Percentiles rank a stretch among this genome's conserved stretches.
phyloP scores from a whole-genome alignment of 2,888 invertebrate genomes.

The Arrhopalites spinosus region DNA sequence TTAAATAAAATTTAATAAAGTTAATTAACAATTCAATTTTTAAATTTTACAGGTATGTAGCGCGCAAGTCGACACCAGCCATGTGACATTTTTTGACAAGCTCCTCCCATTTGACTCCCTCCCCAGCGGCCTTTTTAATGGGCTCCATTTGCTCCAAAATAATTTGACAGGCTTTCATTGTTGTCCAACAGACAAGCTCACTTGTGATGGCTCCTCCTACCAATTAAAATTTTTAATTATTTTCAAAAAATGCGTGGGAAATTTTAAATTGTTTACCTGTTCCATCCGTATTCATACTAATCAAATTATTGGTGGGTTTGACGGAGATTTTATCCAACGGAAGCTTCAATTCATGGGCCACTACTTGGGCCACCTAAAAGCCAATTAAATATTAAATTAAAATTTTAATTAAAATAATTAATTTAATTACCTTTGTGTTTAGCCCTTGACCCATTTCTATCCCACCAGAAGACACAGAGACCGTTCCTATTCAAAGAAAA shows the following conservation, averaged over 20 bases:
- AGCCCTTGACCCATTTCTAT: slow-evolving; percentile 62
- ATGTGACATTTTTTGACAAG: slow-evolving; percentile 57
- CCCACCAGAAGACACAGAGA: slow-evolving; percentile 60
- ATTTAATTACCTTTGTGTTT: slow-evolving; percentile 60
- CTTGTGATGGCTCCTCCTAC: too few relatives aligned
- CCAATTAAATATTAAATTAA: background rate
- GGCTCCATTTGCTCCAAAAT: slow-evolving; percentile 58
- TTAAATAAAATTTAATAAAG: background rate
- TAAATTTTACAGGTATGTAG: slow-evolving; percentile 60
- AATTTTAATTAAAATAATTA: background rate
- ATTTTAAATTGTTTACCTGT: slow-evolving; percentile 56
- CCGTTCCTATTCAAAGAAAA: slow-evolving; percentile 60
- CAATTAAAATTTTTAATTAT: too few relatives aligned
- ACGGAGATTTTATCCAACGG: slow-evolving; percentile 59
- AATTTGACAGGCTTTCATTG: slow-evolving; percentile 58
- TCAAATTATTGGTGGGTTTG: slow-evolving; percentile 57
- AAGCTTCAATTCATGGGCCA: slow-evolving; percentile 59
- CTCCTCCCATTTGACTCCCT: slow-evolving; percentile 58
- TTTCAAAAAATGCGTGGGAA: too few relatives aligned
- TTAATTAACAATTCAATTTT: background rate
- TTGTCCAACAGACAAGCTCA: slow-evolving; percentile 55
- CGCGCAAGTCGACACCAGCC: slow-evolving; percentile 61
- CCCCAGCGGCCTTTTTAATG: slow-evolving; percentile 46
- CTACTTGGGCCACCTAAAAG: slow-evolving; percentile 61
- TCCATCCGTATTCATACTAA: slow-evolving; percentile 57